Conservation (phyloP, 2,113 vertebrate genomes). For the Columbina picui region DNA sequence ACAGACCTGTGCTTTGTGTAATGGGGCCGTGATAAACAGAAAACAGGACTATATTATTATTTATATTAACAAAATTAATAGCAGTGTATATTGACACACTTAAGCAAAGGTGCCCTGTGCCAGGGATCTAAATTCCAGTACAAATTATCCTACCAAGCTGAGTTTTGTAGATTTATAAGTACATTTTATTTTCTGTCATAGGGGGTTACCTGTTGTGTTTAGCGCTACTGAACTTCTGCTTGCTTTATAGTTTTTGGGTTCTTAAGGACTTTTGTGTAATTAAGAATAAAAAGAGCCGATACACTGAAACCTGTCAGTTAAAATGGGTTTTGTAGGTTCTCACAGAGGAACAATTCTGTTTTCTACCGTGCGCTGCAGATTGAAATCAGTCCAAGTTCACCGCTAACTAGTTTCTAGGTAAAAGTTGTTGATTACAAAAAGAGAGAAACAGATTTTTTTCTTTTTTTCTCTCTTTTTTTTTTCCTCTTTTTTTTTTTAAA, state of each 20-base stretch:
- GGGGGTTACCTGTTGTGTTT: not conserved
- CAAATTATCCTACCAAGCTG: not conserved
- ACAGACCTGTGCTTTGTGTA: not conserved
- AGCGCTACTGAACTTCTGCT: not conserved
- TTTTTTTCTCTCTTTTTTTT: fast-evolving
- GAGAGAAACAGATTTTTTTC: conserved; percentile 82
- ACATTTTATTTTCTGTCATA: not conserved
- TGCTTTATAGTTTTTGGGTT: not conserved
- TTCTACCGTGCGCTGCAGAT: conserved; percentile 71
- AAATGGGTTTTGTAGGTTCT: conserved; percentile 39
- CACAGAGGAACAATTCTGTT: conserved; percentile 67
- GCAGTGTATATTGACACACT: not conserved
- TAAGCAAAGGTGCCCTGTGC: not conserved
- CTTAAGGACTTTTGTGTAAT: not conserved
- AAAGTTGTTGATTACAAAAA: conserved; percentile 84
- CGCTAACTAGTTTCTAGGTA: conserved; percentile 80
- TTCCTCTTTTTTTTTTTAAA: conserved; percentile 65
- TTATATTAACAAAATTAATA: not conserved
- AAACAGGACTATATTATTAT: not conserved
- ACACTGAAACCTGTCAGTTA: conserved; percentile 73
- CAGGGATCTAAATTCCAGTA: not conserved
- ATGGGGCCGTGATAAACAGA: not conserved
- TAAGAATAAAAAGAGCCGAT: not conserved
- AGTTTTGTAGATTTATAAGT: not conserved
- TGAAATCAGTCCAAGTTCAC: conserved; percentile 70